Base-by-base conservation (phyloP, 2,113 vertebrate genomes). In the Tinamus guttatus region DNA sequence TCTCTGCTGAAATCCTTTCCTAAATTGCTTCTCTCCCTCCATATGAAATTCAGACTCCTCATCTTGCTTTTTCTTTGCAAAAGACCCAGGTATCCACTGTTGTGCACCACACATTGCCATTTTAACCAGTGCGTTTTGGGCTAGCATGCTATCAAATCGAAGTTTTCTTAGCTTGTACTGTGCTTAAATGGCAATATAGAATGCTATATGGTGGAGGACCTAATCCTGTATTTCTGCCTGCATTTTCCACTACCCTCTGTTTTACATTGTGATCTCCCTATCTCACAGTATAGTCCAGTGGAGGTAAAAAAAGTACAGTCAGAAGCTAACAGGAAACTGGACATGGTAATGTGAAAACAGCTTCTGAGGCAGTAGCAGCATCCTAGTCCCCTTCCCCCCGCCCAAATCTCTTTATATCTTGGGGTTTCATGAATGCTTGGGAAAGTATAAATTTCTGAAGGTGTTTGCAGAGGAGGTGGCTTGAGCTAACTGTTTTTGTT, bases 401-500 rank as follows among this genome's bases (percentile, higher is more conserved):
- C n/a, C 12, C 27, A 38, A 76, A 62, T 63, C 69, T 74, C 43
- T 54, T 54, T 74, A 36, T 28, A 36, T 69, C 36, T 63, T 62
- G 71, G 78, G 74, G 49, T 10, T 58, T 20, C 64, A 3, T 5
- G 40, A 80, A 32, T 11, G 45, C 69, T 43, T 27, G 27, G 81
- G 51, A 64, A 43, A 28, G 19, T 38, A 43, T 28, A 49, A 38
- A 68, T 92, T 79, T 77, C 58, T 17, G 27, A 76, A 73, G 73
- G 24, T 30, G 13, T 41, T 27, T 45, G 40, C 49, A 49, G 60
- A 76, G 40, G 51, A 78, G 71, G 28, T 60, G 73, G 47, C n/a
- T 85, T 49, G 67, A 92, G 70, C 70, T 94, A 77, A 43, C 4
- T 76, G 56, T n/a, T 93, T 81, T 78, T 81, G 32, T 54, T 93